phyloP scores from a whole-genome alignment of 2,888 invertebrate species.

The Apamea epomidion region DNA sequence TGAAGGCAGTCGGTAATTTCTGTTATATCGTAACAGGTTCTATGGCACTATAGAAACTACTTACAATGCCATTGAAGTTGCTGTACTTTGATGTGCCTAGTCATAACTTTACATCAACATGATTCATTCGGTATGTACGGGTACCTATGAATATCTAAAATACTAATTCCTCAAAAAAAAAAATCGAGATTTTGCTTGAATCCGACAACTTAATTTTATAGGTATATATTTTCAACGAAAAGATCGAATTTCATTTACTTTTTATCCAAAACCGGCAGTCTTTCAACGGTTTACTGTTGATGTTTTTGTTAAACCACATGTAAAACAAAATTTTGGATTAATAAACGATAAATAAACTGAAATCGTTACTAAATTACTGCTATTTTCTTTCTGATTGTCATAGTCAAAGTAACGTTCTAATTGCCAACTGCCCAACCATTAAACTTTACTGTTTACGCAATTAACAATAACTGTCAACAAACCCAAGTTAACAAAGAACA shows the following conservation, averaged over 20 bases:
- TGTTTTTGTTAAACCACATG: neutral
- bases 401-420: slow-evolving; percentile 4
- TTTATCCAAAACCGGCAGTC: neutral
- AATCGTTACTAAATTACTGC: neutral
- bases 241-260: neutral
- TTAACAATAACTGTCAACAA: slow-evolving; percentile 34
- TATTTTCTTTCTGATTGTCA: neutral
- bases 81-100: neutral
- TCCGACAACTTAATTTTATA: neutral
- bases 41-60: neutral
- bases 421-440: neutral
- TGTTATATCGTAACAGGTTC: slow-evolving; percentile 4
- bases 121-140: neutral
- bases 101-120: too few species aligned
- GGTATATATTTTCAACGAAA: neutral
- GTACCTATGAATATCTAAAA: neutral
- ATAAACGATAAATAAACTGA: neutral
- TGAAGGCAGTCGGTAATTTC: neutral
- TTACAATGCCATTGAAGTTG: neutral
- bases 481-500: neutral
- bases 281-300: neutral
- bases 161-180: too few species aligned
- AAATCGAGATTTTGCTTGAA: neutral
- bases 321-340: neutral
- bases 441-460: slow-evolving; percentile 17